Evolutionary conservation across 2,888 invertebrate species (phyloP), one percentile per base, ranked within the genome.

Genomic region (Volucella bombylans): DNA sequence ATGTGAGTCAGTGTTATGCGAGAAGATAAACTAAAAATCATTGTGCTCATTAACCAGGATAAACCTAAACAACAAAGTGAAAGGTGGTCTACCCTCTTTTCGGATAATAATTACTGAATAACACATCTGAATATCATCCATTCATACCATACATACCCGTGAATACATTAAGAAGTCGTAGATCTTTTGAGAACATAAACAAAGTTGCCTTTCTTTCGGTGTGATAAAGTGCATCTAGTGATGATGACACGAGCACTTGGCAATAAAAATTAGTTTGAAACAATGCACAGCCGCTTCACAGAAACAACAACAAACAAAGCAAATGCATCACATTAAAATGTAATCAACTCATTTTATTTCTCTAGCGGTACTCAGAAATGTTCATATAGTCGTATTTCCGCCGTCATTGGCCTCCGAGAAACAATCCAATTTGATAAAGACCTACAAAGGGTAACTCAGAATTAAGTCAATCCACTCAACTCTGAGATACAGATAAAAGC

Each of bases 261-360:
- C 31, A 4, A 31, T 31, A 4, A 4, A 54, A 67, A 69, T 47
- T 55, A 52, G 57, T 55, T 38, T 57, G 38, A 47, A 38, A 69
- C 15, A 38, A 14, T 12, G 38, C 43, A 12, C 41, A 12, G 23
- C 31, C 62, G 49, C 31, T 31, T 23, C 23, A 11, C 47, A 15
- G 9, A 23, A 55, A 31, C 8, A 52, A 14, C 12, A n/a, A 45
- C n/a, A 12, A 61, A 18, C 14, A 50, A 18, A 50, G 38, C 54
- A 10, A 67, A 54, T 67, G 43, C 31, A 43, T 31, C 54, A 43
- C 23, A 54, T 67, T 67, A 43, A 67, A 67, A 54, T 54, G 43
- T n/a, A 54, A 67, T 67, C 54, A 54, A 54, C 54, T 67, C 11
- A 54, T 52, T 54, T 15, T 14, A 11, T 11, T 11, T 14, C 43